Base-by-base conservation (phyloP, 2,113 vertebrate species). In the Gadus chalcogrammus region DNA sequence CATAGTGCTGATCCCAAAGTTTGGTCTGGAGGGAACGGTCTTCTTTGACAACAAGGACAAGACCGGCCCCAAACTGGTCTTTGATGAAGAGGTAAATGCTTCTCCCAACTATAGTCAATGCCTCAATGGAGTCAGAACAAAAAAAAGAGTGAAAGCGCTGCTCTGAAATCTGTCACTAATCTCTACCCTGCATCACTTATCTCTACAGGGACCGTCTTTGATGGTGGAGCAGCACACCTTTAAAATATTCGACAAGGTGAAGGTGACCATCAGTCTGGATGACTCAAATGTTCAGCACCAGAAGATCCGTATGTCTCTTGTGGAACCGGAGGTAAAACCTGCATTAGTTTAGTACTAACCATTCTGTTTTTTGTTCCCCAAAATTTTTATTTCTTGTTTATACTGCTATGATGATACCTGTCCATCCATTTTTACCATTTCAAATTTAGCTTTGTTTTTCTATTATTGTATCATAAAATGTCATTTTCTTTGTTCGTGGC, bases 241-340 rank as follows among this genome's bases (percentile, higher is more conserved):
- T 64, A 79, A 58, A 69, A 73, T 97, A 35, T 99, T 99, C 90
- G 96, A 99, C 88, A 94, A 89, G 82, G 95, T 99, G 79, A 96
- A 93, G 86, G 96, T 99, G 69, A 96, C 93, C 75, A 86, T 99
- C 82, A 94, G 83, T 74, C 88, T 99, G 67, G 97, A 99, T 63
- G 92, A 93, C 67, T 96, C 97, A 64, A 99, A 98, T 73, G 90
- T 99, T 75, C 97, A 99, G 64, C 96, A 99, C 79, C 97, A 99
- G 92, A 98, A 97, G 92, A 99, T 99, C 82, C 91, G 94, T 65
- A 99, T 99, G 97, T 84, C 92, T 1, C 88, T 99, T 48, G 90
- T 93, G 3, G 94, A 98, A 56, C 97, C 97, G 0, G 91, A 95
- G 95, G 97, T 99, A 89, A 92, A 92, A 12, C 76, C 60, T 11